These are phyloP conservation scores for Pantherophis guttatus DNA, from an alignment of 2,113 vertebrate species.

Conservation along the genomic window DNA sequence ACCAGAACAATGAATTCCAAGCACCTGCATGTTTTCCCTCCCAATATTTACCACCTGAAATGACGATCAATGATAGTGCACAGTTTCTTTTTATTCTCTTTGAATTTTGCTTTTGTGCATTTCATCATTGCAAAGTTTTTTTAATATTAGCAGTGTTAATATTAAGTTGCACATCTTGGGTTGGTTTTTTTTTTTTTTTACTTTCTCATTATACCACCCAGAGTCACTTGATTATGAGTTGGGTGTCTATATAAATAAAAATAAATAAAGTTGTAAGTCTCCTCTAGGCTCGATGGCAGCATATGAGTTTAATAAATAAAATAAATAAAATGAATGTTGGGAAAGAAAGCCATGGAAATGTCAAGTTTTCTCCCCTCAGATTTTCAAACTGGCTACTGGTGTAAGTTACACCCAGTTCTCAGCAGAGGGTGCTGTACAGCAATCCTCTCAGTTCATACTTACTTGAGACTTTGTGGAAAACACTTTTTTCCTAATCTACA, in stretches of 20 bases:
- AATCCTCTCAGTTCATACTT: neutral
- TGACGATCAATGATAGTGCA: neutral
- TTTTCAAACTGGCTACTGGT: neutral
- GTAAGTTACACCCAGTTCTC: neutral
- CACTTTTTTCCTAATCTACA: neutral
- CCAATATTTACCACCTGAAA: neutral
- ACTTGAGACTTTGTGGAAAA: neutral
- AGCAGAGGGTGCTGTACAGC: neutral
- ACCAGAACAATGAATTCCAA: neutral
- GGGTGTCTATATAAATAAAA: neutral
- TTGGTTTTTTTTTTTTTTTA: neutral
- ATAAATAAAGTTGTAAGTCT: neutral
- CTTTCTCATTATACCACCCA: neutral
- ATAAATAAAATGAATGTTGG: neutral
- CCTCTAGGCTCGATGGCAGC: neutral
- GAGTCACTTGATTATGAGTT: neutral
- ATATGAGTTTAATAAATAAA: neutral
- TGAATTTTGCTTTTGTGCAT: neutral
- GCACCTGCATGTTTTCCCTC: neutral
- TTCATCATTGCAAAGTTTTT: neutral
- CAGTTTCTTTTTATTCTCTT: neutral
- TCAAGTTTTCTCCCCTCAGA: neutral
- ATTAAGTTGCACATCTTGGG: neutral
- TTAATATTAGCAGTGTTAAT: neutral
- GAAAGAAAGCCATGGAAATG: neutral